These are phyloP conservation scores for Napeogenes inachia DNA, from an alignment of 2,888 invertebrate genomes.

Conservation along the genomic window DNA sequence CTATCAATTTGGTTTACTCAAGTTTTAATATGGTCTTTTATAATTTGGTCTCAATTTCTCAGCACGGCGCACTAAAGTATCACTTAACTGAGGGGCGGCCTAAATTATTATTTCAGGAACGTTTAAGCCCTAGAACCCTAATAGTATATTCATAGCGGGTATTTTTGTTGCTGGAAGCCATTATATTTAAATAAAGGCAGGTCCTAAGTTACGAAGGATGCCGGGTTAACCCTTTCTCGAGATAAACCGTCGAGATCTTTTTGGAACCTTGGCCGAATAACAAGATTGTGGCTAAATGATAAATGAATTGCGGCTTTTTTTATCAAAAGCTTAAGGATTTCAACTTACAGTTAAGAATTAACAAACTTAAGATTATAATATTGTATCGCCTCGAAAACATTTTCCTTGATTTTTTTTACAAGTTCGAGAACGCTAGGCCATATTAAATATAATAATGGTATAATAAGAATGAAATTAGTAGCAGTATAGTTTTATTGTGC, in stretches of 20 bases:
- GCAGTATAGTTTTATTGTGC: too few relatives aligned
- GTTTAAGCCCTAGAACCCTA: conserved; percentile 4
- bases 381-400: too few relatives aligned
- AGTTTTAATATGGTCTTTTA: too few relatives aligned
- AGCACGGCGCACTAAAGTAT: not conserved
- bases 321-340: conserved; percentile 14
- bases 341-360: conserved; percentile 1
- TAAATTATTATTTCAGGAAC: conserved; percentile 4
- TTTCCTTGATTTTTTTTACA: too few relatives aligned
- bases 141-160: conserved; percentile 3
- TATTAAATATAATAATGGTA: too few relatives aligned
- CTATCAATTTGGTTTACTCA: too few relatives aligned
- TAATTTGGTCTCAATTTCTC: too few relatives aligned
- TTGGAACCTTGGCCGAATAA: conserved; percentile 4
- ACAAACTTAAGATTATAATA: too few relatives aligned
- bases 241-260: conserved; percentile 4
- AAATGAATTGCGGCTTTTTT: conserved; percentile 18
- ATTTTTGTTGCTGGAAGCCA: conserved; percentile 4
- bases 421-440: too few relatives aligned
- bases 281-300: conserved; percentile 12
- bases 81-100: not conserved
- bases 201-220: conserved; percentile 2
- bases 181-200: conserved; percentile 6
- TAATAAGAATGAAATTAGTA: too few relatives aligned
- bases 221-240: not conserved